These are phyloP conservation scores for Babylonia areolata DNA, from an alignment of 1,140 invertebrate species.

Conservation along the genomic window DNA sequence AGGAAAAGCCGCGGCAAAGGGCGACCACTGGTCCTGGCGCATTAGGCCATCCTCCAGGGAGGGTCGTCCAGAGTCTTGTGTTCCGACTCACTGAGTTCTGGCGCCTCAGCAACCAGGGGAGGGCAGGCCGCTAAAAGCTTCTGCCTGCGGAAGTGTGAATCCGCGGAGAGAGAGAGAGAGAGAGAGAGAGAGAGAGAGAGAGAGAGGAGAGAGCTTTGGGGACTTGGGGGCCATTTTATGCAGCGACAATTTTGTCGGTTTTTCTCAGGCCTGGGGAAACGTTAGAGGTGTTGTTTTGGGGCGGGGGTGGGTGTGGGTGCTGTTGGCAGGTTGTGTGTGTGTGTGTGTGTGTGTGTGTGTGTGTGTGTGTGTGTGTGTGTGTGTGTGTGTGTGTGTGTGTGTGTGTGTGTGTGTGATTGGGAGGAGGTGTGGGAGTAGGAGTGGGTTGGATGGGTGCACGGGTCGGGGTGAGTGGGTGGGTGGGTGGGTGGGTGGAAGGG, in stretches of 20 bases:
- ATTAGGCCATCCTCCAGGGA: not conserved
- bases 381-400: too few relatives aligned
- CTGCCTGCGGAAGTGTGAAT: not conserved
- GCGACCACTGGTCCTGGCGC: not conserved
- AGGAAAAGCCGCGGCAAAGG: not conserved
- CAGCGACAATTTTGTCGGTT: not conserved
- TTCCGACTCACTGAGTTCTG: not conserved
- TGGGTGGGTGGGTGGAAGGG: not conserved
- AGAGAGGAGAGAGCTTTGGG: not conserved
- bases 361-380: not conserved
- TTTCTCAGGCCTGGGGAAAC: not conserved
- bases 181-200: slow-evolving; percentile 11
- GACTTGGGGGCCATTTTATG: not conserved
- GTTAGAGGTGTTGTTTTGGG: not conserved
- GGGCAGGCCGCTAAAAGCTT: not conserved
- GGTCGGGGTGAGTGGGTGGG: not conserved
- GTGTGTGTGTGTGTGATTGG: not conserved
- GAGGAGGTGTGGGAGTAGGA: not conserved
- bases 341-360: not conserved
- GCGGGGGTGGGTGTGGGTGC: not conserved
- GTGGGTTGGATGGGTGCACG: not conserved
- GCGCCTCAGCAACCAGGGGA: not conserved
- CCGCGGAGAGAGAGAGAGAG: not conserved
- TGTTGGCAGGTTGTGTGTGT: not conserved
- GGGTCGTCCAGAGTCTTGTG: not conserved